phyloP scores from a whole-genome alignment of 2,797 vertebrate genomes.

The Dryobates pubescens region DNA sequence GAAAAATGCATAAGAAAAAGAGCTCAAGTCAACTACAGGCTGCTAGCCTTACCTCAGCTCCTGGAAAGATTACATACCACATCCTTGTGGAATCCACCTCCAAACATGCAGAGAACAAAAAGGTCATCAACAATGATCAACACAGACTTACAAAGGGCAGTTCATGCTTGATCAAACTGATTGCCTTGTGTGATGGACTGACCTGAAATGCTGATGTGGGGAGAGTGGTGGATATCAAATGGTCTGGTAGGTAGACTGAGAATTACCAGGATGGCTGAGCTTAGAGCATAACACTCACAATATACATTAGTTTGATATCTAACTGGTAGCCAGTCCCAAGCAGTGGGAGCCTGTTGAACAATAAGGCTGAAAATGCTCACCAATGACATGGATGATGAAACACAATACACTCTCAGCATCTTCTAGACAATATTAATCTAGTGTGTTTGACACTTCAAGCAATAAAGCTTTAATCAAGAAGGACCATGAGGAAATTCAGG shows the following conservation, averaged over 20 bases:
- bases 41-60: background rate
- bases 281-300: background rate
- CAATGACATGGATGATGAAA: background rate
- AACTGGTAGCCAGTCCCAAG: background rate
- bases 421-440: background rate
- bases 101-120: constrained; percentile 1
- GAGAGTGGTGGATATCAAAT: constrained; percentile 19
- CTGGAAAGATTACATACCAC: constrained; percentile 5
- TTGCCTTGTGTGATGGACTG: background rate
- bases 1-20: background rate
- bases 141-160: background rate
- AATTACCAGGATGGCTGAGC: background rate
- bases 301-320: background rate
- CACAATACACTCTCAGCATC: background rate
- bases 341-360: background rate
- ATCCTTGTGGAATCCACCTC: constrained; percentile 19
- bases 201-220: constrained; percentile 13
- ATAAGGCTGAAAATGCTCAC: background rate
- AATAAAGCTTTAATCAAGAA: background rate
- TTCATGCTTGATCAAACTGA: constrained; percentile 1
- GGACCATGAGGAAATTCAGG: background rate
- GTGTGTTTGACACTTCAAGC: background rate
- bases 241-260: background rate
- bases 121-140: background rate
- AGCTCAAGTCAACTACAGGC: background rate